phyloP scores from a whole-genome alignment of 2,797 vertebrate genomes.

The Cryptoblepharus egeriae region DNA sequence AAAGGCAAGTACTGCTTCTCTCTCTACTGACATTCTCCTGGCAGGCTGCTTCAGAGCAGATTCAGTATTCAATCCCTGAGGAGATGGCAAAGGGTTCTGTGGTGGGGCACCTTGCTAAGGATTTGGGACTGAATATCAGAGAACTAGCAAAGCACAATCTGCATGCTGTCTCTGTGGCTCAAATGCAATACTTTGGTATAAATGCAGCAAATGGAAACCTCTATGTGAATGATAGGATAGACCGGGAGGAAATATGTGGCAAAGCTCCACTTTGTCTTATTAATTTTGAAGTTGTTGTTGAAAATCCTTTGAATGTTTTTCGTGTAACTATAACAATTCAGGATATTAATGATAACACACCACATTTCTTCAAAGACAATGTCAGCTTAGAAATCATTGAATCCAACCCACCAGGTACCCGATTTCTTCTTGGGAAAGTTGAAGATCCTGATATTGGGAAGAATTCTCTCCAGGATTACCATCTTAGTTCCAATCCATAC shows the following conservation, averaged over 20 bases:
- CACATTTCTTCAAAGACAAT: conserved; percentile 68
- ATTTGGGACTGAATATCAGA: conserved; percentile 38
- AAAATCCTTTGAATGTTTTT: conserved; percentile 82
- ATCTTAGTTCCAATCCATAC: conserved; percentile 63
- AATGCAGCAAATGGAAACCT: conserved; percentile 64
- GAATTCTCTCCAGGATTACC: conserved; percentile 72
- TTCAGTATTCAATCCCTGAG: conserved; percentile 74
- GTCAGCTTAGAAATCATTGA: conserved; percentile 72
- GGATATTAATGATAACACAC: conserved; percentile 79
- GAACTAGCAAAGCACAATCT: conserved; percentile 69
- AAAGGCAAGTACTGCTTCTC: conserved; percentile 50
- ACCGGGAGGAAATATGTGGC: conserved; percentile 78
- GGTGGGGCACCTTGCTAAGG: conserved; percentile 38
- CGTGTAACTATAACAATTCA: conserved; percentile 69
- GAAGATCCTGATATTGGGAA: conserved; percentile 72
- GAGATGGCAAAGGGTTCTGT: conserved; percentile 70
- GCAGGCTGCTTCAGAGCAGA: conserved; percentile 54
- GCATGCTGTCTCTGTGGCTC: conserved; percentile 51
- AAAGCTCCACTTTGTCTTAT: conserved; percentile 74
- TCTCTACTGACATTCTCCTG: conserved; percentile 46
- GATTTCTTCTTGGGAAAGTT: conserved; percentile 70
- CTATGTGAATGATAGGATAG: conserved; percentile 62
- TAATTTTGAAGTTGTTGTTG: conserved; percentile 80
- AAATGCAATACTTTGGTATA: conserved; percentile 74
- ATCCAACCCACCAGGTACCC: conserved; percentile 47